Base-by-base conservation (phyloP, 1,140 invertebrate species). In the Asbolus verrucosus region DNA sequence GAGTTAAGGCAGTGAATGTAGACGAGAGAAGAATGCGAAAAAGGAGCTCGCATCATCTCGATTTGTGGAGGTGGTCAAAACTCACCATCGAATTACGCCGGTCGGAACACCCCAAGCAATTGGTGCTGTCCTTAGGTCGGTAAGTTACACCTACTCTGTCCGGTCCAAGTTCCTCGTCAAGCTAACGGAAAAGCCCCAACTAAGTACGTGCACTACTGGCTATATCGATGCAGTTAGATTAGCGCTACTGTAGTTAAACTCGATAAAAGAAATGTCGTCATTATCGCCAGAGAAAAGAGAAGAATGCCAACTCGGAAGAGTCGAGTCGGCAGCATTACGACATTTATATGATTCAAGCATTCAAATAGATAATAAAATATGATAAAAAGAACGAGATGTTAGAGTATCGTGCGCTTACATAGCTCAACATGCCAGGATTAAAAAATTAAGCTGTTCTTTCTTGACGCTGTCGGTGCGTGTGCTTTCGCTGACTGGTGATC, bases 81-180 rank as follows among this genome's bases (percentile, higher is more conserved):
- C 84, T 84, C 76, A 85, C 84, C 83, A 82, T 82, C 4, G 84
- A 85, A 67, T 81, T 80, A 68, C 83, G 81, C 69, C 82, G 81
- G 69, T 83, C 80, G 67, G 78, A 75, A 74, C 80, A 82, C 68
- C 82, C 77, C 33, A 83, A 80, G 76, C 81, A 84, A 74, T 81
- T 82, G 67, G 81, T 82, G 71, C 79, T 77, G 67, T 81, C 80
- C 73, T 80, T 82, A 67, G 83, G 81, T 74, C 82, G 80, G 79
- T 83, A 81, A 72, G 82, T 83, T 73, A 84, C 80, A 69, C 81
- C 80, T 75, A 83, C 79, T 71, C 82, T 76, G 69, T 82, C 81
- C 71, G 77, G 70, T 69, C 82, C 82, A 71, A 80, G 72, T 60
- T 83, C 82, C 79, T 84, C 82, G 78, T 83, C 80, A 76, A 81